Evolutionary conservation across 2,888 invertebrate genomes (phyloP).

Genomic region (Eugnorisma glareosa): DNA sequence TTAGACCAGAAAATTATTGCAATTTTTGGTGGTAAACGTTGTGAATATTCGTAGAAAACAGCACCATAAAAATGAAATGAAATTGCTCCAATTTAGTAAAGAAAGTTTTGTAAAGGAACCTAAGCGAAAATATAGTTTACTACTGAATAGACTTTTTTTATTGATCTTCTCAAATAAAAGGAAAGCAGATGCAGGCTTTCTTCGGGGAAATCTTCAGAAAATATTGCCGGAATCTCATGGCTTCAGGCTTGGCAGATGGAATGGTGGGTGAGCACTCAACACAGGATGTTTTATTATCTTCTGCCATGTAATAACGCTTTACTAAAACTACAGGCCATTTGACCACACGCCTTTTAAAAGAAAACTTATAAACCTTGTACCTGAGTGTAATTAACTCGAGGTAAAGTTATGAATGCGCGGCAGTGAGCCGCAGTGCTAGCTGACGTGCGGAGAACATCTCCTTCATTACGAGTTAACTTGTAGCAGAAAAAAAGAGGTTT

Average conservation of each 20-base stretch:
- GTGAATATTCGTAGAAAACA: background rate
- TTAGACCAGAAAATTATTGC: conserved; percentile 14
- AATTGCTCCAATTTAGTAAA: background rate
- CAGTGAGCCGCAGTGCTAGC: conserved; percentile 16
- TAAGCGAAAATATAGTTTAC: background rate
- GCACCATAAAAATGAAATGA: background rate
- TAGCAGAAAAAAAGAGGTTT: background rate
- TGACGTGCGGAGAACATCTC: conserved; percentile 9
- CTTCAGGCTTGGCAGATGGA: too few species aligned
- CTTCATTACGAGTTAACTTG: conserved; percentile 57
- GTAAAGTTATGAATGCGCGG: conserved; percentile 48
- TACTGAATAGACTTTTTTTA: background rate
- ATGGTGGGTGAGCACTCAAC: background rate
- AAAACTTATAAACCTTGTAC: conserved; percentile 14
- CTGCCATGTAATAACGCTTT: background rate
- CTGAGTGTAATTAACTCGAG: conserved; percentile 55
- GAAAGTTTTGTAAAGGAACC: background rate
- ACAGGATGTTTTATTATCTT: background rate
- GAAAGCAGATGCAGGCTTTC: background rate
- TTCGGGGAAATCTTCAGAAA: background rate
- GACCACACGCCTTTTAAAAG: conserved; percentile 5
- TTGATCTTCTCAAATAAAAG: background rate
- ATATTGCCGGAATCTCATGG: background rate
- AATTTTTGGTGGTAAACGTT: background rate
- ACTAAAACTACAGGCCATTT: background rate